Evolutionary conservation across 2,888 invertebrate species (phyloP).

Genomic region (Nemoura dubitans): DNA sequence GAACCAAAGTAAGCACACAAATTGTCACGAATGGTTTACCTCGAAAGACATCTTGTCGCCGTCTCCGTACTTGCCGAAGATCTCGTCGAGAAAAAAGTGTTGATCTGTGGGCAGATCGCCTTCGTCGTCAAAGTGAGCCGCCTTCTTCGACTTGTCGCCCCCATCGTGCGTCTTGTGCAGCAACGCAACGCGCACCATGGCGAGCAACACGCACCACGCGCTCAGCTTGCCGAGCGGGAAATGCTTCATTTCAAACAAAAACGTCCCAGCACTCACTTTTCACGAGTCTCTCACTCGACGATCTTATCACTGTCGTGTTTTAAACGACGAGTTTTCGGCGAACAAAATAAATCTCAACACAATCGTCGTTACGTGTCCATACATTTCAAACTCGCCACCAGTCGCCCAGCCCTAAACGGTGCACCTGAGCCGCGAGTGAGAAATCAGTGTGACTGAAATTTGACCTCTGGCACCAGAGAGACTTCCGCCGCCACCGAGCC

Average conservation of each 20-base stretch:
- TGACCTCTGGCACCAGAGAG: neutral
- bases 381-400: no score
- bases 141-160: neutral
- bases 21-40: slow-evolving; percentile 55
- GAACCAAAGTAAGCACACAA: neutral
- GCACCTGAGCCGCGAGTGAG: neutral
- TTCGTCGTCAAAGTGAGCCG: neutral
- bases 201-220: neutral
- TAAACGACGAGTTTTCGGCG: no score
- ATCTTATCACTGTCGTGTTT: no score
- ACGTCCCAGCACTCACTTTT: no score
- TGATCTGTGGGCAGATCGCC: slow-evolving; percentile 31
- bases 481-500: neutral
- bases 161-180: neutral
- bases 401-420: no score
- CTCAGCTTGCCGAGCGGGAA: neutral
- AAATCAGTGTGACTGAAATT: neutral
- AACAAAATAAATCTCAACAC: no score
- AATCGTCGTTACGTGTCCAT: no score
- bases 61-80: slow-evolving; percentile 68
- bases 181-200: neutral
- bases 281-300: no score
- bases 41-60: slow-evolving; percentile 67
- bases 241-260: neutral
- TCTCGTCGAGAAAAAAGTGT: slow-evolving; percentile 64